A percentile compares a stretch with the other conserved stretches of the same genome.
phyloP scores from a whole-genome alignment of 2,113 vertebrate genomes.

The Tragelaphus strepsiceros region DNA sequence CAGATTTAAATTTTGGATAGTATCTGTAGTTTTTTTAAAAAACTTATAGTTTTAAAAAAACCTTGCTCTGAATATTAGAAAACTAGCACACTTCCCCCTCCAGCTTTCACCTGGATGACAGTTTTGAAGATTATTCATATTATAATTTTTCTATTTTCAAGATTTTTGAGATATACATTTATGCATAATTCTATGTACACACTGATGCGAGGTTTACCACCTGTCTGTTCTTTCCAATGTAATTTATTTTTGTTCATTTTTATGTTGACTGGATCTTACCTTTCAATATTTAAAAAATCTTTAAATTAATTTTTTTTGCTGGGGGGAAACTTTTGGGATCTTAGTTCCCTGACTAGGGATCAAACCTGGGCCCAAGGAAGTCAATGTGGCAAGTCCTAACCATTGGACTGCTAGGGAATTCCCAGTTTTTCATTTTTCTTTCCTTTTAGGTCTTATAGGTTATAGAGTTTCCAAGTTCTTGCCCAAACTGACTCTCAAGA shows the following conservation, averaged over 20 bases:
- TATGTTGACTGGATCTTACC: background rate
- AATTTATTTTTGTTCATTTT: background rate
- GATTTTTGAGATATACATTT: background rate
- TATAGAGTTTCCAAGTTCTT: background rate
- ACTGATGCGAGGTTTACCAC: background rate
- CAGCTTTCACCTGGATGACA: background rate
- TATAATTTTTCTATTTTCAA: background rate
- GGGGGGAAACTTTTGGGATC: accelerated
- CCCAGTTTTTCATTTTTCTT: background rate
- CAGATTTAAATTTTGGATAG: background rate
- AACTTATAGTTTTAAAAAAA: too few species aligned
- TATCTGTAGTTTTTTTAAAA: too few species aligned
- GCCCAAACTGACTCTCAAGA: background rate
- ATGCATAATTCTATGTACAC: background rate
- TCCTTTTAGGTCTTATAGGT: background rate
- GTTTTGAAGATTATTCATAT: background rate
- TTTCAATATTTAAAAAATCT: background rate
- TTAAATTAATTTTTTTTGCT: background rate
- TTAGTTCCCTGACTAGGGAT: background rate
- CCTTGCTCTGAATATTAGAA: background rate
- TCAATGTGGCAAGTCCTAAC: background rate
- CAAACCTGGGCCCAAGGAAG: background rate
- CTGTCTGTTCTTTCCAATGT: background rate
- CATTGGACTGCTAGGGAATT: background rate
- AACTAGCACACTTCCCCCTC: background rate